Conservation (phyloP, 1,140 invertebrate species). For the Listronotus oregonensis region DNA sequence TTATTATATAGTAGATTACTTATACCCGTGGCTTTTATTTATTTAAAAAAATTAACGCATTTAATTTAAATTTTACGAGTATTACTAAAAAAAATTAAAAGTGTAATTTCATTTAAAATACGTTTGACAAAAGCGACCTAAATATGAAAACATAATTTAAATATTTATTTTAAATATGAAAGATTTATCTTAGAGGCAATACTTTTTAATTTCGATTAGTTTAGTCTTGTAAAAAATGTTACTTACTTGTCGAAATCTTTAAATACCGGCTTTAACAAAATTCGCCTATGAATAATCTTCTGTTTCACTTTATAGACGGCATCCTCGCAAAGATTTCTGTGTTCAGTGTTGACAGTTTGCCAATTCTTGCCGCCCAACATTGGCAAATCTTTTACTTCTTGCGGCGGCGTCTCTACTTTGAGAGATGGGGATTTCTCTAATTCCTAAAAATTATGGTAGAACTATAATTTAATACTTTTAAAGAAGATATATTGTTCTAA, state of each 20-base stretch:
- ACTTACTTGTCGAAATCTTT: conserved; percentile 69
- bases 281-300: conserved; percentile 58
- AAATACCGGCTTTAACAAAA: conserved; percentile 68
- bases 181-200: no score
- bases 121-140: no score
- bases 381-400: conserved; percentile 57
- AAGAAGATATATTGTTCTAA: conserved; percentile 8
- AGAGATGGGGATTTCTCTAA: conserved; percentile 67
- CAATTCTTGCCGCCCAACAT: conserved; percentile 59
- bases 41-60: no score
- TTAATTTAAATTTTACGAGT: no score
- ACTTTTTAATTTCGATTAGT: no score
- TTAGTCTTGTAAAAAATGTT: no score
- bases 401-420: conserved; percentile 56
- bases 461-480: conserved; percentile 16
- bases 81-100: no score
- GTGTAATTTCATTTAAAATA: no score
- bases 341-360: conserved; percentile 53
- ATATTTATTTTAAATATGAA: no score
- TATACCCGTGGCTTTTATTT: no score
- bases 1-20: no score
- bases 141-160: no score
- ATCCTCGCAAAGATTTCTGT: conserved; percentile 61
- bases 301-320: conserved; percentile 60
- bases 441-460: conserved; percentile 55